Conservation (phyloP, 2,888 invertebrate species). For the Danaus chrysippus region DNA sequence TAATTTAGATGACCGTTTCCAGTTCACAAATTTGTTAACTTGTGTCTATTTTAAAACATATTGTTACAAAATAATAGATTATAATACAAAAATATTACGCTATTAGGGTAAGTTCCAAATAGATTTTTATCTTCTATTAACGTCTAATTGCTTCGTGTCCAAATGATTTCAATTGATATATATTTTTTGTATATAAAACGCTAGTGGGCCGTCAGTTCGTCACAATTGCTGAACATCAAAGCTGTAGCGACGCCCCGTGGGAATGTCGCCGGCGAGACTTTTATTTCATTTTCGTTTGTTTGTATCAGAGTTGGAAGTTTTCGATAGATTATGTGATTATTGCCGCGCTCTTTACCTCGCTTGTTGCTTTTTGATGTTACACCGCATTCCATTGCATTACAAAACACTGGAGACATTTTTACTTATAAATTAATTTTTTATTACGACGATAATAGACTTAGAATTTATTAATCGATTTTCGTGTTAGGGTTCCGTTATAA, state of each 20-base stretch:
- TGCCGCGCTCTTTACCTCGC: slow-evolving; percentile 42
- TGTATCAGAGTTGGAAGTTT: slow-evolving; percentile 31
- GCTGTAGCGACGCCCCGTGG: slow-evolving; percentile 58
- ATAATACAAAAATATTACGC: no score
- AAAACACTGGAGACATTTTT: no score
- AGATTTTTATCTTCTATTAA: no score
- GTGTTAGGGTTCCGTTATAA: no score
- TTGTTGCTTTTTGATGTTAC: not conserved
- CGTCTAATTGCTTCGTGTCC: no score
- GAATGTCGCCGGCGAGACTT: slow-evolving; percentile 54
- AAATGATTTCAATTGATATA: not conserved
- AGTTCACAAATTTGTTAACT: slow-evolving; percentile 18
- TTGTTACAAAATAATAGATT: slow-evolving; percentile 7
- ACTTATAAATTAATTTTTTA: no score
- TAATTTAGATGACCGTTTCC: slow-evolving; percentile 28
- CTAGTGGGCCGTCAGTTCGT: slow-evolving; percentile 17
- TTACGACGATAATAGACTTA: no score
- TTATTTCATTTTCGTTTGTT: slow-evolving; percentile 44
- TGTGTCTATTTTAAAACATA: slow-evolving; percentile 24
- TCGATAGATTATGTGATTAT: slow-evolving; percentile 57
- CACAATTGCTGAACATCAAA: slow-evolving; percentile 44
- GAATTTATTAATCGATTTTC: no score
- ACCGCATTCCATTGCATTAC: not conserved
- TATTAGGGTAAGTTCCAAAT: no score
- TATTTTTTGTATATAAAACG: not conserved